These are phyloP conservation scores for Platysternon megacephalum DNA, from an alignment of 2,113 vertebrate genomes.

Conservation along the genomic window DNA sequence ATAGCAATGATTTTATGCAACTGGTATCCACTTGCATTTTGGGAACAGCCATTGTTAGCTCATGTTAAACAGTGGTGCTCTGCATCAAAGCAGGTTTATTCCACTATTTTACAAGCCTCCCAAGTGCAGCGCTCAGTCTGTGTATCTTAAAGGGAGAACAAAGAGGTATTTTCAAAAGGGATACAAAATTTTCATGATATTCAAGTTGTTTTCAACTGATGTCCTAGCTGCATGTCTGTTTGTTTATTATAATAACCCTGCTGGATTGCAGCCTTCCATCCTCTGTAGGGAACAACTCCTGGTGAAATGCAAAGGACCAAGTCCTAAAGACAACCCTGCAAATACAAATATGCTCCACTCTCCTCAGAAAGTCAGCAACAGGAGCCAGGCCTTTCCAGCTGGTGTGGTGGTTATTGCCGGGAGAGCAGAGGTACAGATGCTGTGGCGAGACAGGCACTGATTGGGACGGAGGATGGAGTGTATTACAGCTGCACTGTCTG, in stretches of 20 bases:
- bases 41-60: slow-evolving; percentile 12
- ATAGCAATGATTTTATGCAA: not conserved
- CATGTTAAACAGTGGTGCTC: slow-evolving; percentile 15
- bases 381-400: not conserved
- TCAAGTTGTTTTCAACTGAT: slow-evolving; percentile 35
- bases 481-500: slow-evolving; percentile 57
- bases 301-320: slow-evolving; percentile 1
- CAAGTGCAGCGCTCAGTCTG: not conserved
- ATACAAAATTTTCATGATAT: not conserved
- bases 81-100: slow-evolving; percentile 1
- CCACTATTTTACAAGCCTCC: not conserved
- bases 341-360: not conserved
- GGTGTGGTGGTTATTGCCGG: not conserved
- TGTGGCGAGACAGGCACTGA: not conserved
- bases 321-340: not conserved
- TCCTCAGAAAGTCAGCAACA: not conserved
- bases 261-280: slow-evolving; percentile 49
- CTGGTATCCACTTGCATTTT: not conserved
- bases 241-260: slow-evolving; percentile 55
- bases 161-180: slow-evolving; percentile 38
- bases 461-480: not conserved
- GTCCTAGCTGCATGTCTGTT: slow-evolving; percentile 75
- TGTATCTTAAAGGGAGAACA: not conserved
- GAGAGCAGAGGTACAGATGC: not conserved
- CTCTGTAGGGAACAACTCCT: slow-evolving; percentile 36